Evolutionary conservation across 2,888 invertebrate genomes (phyloP).

Genomic region (Cryptus viduatorius): DNA sequence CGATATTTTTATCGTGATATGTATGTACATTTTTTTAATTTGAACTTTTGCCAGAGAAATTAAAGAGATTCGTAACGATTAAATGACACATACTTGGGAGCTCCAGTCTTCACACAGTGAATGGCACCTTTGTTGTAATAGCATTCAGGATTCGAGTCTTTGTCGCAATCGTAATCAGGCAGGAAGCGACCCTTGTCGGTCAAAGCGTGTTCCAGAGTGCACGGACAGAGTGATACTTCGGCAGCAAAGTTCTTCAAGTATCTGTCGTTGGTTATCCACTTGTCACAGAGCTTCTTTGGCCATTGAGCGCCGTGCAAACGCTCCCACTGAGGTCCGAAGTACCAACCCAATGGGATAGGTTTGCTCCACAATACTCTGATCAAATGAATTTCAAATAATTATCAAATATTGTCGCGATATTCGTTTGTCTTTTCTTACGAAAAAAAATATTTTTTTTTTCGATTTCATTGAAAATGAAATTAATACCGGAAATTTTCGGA

Average conservation of each 20-base stretch:
- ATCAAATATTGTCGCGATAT: background rate
- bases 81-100: constrained; percentile 91
- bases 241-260: constrained; percentile 94
- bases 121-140: constrained; percentile 95
- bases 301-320: constrained; percentile 92
- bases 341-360: constrained; percentile 97
- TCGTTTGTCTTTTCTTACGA: background rate
- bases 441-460: background rate
- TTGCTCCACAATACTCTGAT: constrained; percentile 93
- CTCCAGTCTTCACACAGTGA: constrained; percentile 96
- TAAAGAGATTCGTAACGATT: constrained; percentile 18
- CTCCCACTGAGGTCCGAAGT: constrained; percentile 96
- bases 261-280: constrained; percentile 95
- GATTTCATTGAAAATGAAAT: no score
- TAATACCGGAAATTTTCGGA: background rate
- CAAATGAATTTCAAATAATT: constrained; percentile 5
- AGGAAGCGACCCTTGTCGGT: constrained; percentile 96
- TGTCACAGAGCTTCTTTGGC: constrained; percentile 94
- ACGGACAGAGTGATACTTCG: constrained; percentile 95
- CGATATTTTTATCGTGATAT: background rate
- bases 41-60: no score
- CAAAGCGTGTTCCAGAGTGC: constrained; percentile 95
- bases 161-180: constrained; percentile 96
- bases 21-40: background rate
- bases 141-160: constrained; percentile 95